phyloP scores from a whole-genome alignment of 2,797 vertebrate species.

The Crypturellus tataupa region DNA sequence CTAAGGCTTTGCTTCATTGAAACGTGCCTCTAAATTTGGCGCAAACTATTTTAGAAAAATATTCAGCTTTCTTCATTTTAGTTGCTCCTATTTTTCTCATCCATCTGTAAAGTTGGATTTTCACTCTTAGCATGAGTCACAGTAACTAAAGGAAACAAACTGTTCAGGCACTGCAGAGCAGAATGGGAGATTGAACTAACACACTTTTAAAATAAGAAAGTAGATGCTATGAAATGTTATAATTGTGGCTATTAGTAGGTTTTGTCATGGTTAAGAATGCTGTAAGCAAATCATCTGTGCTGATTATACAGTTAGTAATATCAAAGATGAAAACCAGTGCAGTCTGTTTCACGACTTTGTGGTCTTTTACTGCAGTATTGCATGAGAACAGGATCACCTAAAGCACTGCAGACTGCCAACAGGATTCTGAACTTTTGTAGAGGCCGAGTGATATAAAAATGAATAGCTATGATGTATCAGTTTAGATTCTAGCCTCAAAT shows the following conservation, averaged over 20 bases:
- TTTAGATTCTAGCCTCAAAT: not conserved
- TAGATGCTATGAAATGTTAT: not conserved
- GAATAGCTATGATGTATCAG: not conserved
- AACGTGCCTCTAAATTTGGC: constrained; percentile 49
- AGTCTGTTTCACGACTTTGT: not conserved
- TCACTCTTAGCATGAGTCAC: constrained; percentile 47
- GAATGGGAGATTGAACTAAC: not conserved
- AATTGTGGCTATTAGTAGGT: not conserved
- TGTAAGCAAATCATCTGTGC: not conserved
- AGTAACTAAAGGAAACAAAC: constrained; percentile 37
- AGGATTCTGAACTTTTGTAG: not conserved
- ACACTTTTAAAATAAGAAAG: not conserved
- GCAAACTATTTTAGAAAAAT: constrained; percentile 48
- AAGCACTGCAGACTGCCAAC: not conserved
- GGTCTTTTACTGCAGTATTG: not conserved
- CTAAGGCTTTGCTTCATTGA: constrained; percentile 29
- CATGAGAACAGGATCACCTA: not conserved
- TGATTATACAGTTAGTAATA: not conserved
- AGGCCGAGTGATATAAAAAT: not conserved
- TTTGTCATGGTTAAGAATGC: not conserved
- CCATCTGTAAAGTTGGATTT: constrained; percentile 58
- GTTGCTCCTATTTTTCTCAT: constrained; percentile 53
- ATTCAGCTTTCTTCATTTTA: constrained; percentile 48
- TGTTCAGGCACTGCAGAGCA: constrained; percentile 27
- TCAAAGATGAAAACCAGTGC: not conserved